Evolutionary conservation across 2,888 invertebrate species (phyloP).

Genomic region (Hetaerina titia): DNA sequence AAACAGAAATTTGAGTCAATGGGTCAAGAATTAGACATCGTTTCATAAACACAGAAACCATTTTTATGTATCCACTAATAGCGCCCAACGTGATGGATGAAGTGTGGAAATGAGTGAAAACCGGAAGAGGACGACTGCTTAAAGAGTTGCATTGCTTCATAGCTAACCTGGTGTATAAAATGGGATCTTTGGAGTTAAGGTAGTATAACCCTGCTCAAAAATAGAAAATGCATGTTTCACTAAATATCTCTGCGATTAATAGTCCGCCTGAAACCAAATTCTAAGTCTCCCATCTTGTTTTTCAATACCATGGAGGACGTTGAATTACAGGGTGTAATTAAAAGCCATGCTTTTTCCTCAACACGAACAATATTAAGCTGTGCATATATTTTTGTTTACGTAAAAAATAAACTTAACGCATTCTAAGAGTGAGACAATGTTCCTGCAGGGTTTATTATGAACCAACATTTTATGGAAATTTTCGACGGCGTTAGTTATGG

Average conservation of each 20-base stretch:
- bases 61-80: neutral
- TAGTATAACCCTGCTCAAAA: neutral
- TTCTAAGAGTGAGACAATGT: neutral
- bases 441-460: neutral
- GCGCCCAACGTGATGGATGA: neutral
- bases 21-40: neutral
- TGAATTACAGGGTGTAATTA: neutral
- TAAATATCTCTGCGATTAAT: neutral
- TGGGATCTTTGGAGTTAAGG: neutral
- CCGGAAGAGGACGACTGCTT: neutral
- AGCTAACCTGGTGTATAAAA: neutral
- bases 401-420: neutral
- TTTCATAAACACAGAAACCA: neutral
- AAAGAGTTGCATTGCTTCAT: neutral
- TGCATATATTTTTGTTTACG: neutral
- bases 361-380: neutral
- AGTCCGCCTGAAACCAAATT: neutral
- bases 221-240: neutral
- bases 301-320: neutral
- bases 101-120: neutral
- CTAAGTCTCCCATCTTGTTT: neutral
- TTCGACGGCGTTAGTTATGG: neutral
- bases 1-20: neutral
- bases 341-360: neutral
- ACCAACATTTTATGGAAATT: neutral